Evolutionary conservation across 2,113 vertebrate species (phyloP).

Genomic region (Labrus mixtus): DNA sequence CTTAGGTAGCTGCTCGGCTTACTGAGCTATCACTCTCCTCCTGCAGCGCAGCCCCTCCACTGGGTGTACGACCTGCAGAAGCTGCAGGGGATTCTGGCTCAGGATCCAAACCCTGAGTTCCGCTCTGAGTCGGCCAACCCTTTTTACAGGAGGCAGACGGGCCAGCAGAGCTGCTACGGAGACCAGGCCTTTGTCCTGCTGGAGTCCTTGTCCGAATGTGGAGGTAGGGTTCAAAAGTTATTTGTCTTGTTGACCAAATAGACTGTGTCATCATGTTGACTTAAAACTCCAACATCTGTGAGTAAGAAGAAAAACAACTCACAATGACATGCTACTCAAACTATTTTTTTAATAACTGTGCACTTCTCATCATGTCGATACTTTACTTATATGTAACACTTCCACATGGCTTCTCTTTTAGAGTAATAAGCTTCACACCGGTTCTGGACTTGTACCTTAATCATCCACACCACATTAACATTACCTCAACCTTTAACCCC

Average conservation of each 20-base stretch:
- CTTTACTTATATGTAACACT: neutral
- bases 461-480: neutral
- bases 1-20: neutral
- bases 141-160: slow-evolving; percentile 80
- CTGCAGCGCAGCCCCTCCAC: slow-evolving; percentile 81
- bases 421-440: neutral
- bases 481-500: too few relatives aligned
- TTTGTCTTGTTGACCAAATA: too few relatives aligned
- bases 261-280: too few relatives aligned
- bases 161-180: slow-evolving; percentile 83
- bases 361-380: neutral
- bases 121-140: slow-evolving; percentile 77
- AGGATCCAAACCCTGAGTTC: slow-evolving; percentile 78
- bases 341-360: neutral
- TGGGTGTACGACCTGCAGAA: slow-evolving; percentile 84
- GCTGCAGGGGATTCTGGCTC: slow-evolving; percentile 69
- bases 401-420: neutral
- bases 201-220: slow-evolving; percentile 80
- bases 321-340: too few relatives aligned
- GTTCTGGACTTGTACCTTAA: neutral
- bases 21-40: neutral
- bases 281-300: too few relatives aligned
- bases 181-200: slow-evolving; percentile 83
- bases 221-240: slow-evolving; percentile 57
- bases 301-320: too few relatives aligned